phyloP scores from a whole-genome alignment of 2,888 invertebrate species.

The Emmelina monodactyla region DNA sequence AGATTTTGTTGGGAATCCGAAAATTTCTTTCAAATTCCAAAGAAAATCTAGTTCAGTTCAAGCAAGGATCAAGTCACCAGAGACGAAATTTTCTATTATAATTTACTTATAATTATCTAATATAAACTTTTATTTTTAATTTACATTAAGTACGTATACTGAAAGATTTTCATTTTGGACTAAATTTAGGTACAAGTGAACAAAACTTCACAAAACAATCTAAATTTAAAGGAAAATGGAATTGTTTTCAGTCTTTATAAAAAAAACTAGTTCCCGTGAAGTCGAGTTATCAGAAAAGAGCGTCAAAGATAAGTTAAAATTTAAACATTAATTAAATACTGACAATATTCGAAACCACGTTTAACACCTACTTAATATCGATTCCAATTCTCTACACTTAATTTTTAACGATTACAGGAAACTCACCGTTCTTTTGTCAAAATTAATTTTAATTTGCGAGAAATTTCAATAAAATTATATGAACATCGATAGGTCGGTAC shows the following conservation, averaged over 20 bases:
- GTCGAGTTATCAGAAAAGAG: slow-evolving; percentile 24
- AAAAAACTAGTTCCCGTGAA: slow-evolving; percentile 41
- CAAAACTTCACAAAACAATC: slow-evolving; percentile 32
- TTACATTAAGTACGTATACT: slow-evolving; percentile 67
- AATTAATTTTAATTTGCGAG: slow-evolving; percentile 29
- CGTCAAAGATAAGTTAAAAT: slow-evolving; percentile 29
- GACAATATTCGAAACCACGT: slow-evolving; percentile 37
- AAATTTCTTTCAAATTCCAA: no score
- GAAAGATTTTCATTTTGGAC: slow-evolving; percentile 62
- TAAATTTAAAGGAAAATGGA: slow-evolving; percentile 51
- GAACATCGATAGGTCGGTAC: slow-evolving; percentile 62
- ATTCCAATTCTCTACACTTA: slow-evolving; percentile 57
- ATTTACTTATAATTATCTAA: slow-evolving; percentile 64
- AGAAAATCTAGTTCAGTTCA: slow-evolving; percentile 34
- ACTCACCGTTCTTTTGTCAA: slow-evolving; percentile 53
- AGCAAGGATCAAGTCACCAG: slow-evolving; percentile 22
- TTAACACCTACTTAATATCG: slow-evolving; percentile 52
- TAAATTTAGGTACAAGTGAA: slow-evolving; percentile 53
- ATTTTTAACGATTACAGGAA: slow-evolving; percentile 59
- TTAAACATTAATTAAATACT: slow-evolving; percentile 52
- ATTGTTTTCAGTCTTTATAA: slow-evolving; percentile 61
- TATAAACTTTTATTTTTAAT: slow-evolving; percentile 64
- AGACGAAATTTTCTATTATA: slow-evolving; percentile 58
- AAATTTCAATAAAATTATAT: slow-evolving; percentile 39
- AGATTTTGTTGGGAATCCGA: no score